Base-by-base conservation (phyloP, 2,888 invertebrate genomes). In the Campaea margaritaria region DNA sequence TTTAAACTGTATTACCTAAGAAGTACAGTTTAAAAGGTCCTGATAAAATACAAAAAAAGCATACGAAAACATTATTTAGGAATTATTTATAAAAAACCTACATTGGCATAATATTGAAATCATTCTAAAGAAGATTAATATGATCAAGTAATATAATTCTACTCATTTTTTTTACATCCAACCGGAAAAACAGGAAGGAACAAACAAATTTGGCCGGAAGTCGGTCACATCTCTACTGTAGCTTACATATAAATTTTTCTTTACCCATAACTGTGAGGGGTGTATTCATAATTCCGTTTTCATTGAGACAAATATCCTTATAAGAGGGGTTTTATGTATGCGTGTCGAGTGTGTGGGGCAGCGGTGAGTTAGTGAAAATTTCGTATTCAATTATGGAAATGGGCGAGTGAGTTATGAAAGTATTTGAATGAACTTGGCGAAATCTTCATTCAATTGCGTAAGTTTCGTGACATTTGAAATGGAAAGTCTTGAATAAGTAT, bases 261-360 rank as follows among this genome's bases (percentile, higher is more conserved):
- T 82, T 82, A 81, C 59, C 84, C 83, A 76, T 76, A 78, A 79
- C 73, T 59, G 73, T 53, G 58, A 67, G 78, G 83, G 83, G 82
- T 81, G 82, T 81, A 80, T 78, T 76, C 86, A 82, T 90, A 90
- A 90, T 89, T 88, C 85, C 82, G 76, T 87, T 90, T 90, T 88
- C 87, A 89, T 90, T 90, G 90, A 90, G 89, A 91, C 91, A 89
- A 91, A 91, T 91, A 89, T 87, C 85, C 87, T 84, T 87, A 87
- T 84, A 84, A 86, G 69, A 75, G 81, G 75, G 77, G 83, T 84
- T 69, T 78, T 75, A 86, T 84, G 86, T 83, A 81, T 85, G 83
- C 78, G 65, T 54, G 54, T 70, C 60, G 80, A 74, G 76, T 81
- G 73, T 76, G 76, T 75, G 76, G 78, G 79, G 76, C 78, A 81